phyloP scores from a whole-genome alignment of 2,888 invertebrate species.

The Thumatha senex region DNA sequence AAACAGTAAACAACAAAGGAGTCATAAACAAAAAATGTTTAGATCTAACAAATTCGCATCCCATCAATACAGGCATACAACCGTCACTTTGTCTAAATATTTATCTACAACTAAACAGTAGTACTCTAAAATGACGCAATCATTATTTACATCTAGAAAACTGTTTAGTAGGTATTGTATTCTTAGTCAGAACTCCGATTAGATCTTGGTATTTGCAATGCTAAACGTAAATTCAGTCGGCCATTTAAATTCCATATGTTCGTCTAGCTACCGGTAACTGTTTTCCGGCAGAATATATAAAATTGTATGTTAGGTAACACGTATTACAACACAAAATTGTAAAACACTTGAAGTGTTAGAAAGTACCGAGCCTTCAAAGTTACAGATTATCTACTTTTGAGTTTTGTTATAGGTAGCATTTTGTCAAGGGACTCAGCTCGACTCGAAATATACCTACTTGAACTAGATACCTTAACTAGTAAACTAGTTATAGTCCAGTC shows the following conservation, averaged over 20 bases:
- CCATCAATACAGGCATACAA: not conserved
- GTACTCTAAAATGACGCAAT: conserved; percentile 18
- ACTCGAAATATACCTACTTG: too few species aligned
- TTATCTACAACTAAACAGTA: not conserved
- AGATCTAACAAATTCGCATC: conserved; percentile 1
- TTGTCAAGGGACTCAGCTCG: too few species aligned
- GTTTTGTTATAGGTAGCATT: not conserved
- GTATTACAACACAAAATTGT: conserved; percentile 25
- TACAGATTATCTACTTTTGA: not conserved
- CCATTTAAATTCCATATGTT: conserved; percentile 66
- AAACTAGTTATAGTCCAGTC: too few species aligned
- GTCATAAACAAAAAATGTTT: conserved; percentile 3
- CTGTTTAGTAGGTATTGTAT: conserved; percentile 32
- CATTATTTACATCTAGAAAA: conserved; percentile 35
- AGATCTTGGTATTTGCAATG: conserved; percentile 53
- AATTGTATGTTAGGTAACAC: conserved; percentile 45
- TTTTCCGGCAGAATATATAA: conserved; percentile 53
- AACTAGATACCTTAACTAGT: too few species aligned
- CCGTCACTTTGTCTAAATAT: conserved; percentile 2
- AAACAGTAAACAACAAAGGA: not conserved
- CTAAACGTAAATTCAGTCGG: conserved; percentile 45
- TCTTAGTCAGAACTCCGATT: conserved; percentile 37
- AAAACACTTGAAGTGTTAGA: conserved; percentile 24
- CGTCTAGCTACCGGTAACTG: conserved; percentile 44
- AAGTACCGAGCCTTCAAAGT: conserved; percentile 6